Evolutionary conservation across 1,140 invertebrate genomes (phyloP).

Genomic region (Drosophila truncata): DNA sequence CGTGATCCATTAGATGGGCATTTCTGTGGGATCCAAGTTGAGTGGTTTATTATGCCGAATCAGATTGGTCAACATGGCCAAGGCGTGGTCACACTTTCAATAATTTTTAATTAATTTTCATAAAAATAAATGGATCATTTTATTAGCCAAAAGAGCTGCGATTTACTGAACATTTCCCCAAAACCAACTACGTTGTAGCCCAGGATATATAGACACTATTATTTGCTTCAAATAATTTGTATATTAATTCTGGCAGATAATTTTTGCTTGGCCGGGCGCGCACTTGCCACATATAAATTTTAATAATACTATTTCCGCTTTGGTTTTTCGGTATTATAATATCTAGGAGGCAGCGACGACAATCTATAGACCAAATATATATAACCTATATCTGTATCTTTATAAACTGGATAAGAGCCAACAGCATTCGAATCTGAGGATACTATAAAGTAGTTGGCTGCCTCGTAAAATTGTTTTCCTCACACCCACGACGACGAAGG

Average conservation of each 20-base stretch:
- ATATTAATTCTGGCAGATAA: conserved; percentile 30
- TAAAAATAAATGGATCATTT: neutral
- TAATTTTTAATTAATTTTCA: neutral
- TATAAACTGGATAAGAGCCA: conserved; percentile 64
- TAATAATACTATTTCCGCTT: conserved; percentile 71
- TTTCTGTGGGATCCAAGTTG: conserved; percentile 31
- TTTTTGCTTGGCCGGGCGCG: conserved; percentile 7
- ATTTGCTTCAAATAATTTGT: conserved; percentile 25
- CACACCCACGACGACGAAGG: conserved; percentile 44
- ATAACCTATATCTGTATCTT: conserved; percentile 19
- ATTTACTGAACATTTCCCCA: conserved; percentile 7
- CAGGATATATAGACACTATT: conserved; percentile 15
- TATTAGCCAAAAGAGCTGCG: neutral
- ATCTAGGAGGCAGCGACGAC: conserved; percentile 18
- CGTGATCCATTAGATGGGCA: conserved; percentile 35
- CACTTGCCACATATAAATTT: conserved; percentile 74
- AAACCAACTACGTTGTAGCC: conserved; percentile 31
- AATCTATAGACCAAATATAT: conserved; percentile 23
- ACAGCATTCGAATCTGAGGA: conserved; percentile 54
- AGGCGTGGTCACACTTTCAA: conserved; percentile 38
- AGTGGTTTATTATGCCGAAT: conserved; percentile 38
- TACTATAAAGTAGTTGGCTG: conserved; percentile 72
- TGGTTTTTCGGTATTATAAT: conserved; percentile 36
- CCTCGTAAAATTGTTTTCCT: conserved; percentile 77
- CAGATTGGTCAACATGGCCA: conserved; percentile 23